Evolutionary conservation across 2,797 vertebrate genomes (phyloP).

Genomic region (Tapirus indicus): DNA sequence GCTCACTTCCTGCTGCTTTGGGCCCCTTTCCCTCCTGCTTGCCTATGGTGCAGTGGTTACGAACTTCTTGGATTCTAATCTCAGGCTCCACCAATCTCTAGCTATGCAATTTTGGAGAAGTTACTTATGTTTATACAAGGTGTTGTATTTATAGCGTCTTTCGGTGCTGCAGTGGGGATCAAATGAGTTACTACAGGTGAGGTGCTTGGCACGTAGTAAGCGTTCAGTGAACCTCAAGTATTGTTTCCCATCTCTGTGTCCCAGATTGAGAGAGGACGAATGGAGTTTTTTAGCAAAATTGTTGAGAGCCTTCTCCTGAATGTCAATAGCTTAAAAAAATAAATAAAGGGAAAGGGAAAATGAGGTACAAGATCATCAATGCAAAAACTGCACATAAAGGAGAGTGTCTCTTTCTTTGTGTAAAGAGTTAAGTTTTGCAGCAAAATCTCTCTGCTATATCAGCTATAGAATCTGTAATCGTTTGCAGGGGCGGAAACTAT

Average conservation of each 20-base stretch:
- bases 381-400: neutral
- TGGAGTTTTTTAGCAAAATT: neutral
- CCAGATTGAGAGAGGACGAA: neutral
- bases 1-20: too few relatives aligned
- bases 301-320: neutral
- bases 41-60: rapidly evolving
- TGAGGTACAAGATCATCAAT: neutral
- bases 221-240: neutral
- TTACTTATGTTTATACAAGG: neutral
- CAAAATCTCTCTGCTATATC: neutral
- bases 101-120: neutral
- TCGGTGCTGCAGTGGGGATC: neutral
- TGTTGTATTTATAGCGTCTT: neutral
- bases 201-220: neutral
- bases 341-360: neutral
- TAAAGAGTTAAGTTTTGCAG: conserved; percentile 49
- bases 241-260: neutral
- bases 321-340: neutral
- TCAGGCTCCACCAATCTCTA: neutral
- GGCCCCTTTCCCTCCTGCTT: neutral
- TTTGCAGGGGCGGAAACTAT: conserved; percentile 14
- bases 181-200: neutral
- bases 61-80: neutral
- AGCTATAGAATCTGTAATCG: conserved; percentile 10
- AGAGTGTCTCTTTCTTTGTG: neutral